These are phyloP conservation scores for Dioctria rufipes DNA, from an alignment of 2,888 invertebrate species.

Conservation along the genomic window DNA sequence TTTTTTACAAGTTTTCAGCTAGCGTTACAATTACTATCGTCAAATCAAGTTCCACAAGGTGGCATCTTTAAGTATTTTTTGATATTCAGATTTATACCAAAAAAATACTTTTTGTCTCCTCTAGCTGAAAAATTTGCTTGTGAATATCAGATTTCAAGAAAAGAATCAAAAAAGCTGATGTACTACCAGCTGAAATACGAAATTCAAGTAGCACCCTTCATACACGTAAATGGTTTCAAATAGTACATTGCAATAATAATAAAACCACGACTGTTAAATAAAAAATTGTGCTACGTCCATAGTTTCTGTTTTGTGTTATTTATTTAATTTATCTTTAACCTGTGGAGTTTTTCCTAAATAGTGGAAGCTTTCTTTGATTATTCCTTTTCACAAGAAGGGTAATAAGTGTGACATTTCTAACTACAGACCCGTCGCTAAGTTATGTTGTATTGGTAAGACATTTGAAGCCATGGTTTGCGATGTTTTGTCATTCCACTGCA, in stretches of 20 bases:
- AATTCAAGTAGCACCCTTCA: constrained; percentile 1
- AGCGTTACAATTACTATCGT: constrained; percentile 56
- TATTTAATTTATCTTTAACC: no score
- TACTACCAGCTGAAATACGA: no score
- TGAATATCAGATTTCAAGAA: constrained; percentile 31
- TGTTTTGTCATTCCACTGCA: no score
- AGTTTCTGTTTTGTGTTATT: no score
- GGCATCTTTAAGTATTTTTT: constrained; percentile 57
- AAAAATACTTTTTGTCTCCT: constrained; percentile 59
- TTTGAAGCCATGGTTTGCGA: no score
- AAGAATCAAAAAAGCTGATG: constrained; percentile 14
- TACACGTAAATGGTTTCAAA: constrained; percentile 41
- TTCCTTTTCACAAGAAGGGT: no score
- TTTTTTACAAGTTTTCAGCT: constrained; percentile 58
- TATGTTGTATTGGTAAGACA: no score
- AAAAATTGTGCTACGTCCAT: no score
- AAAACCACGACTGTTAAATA: constrained; percentile 14
- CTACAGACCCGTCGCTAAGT: no score
- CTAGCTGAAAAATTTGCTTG: constrained; percentile 41
- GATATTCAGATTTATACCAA: constrained; percentile 44
- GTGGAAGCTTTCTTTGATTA: no score
- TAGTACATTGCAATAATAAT: neutral
- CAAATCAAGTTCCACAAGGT: constrained; percentile 56
- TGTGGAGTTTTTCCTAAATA: no score
- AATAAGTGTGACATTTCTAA: no score